Base-by-base conservation (phyloP, 1,140 invertebrate genomes). In the Bombus waltoni region DNA sequence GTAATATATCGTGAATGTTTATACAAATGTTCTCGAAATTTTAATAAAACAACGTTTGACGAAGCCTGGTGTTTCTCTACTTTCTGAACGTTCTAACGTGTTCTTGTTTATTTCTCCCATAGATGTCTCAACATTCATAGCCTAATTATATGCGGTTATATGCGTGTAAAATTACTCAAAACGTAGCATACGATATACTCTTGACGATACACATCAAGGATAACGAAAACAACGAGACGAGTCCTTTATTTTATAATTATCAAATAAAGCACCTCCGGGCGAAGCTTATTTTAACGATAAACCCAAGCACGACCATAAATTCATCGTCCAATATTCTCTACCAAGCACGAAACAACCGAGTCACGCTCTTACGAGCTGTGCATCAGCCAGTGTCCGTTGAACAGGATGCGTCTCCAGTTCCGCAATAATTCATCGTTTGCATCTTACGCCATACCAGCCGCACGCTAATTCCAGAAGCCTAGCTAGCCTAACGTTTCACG, bases 351-450 rank as follows among this genome's bases (percentile, higher is more conserved):
- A n/a, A 32, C 75, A 62, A 65, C 8, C 35, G 22, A 22, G 28
- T 40, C 68, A 10, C 11, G 35, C 25, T 38, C 68, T 75, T 32
- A 38, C 40, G 22, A 74, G 38, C 2, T 22, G 32, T 35, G 6
- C 35, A 22, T 38, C 18, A 40, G 22, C 44, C 25, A 22, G 18
- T n/a, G 28, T 47, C 53, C 53, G 40, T 35, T 32, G 22, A 44
- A 72, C 13, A 15, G 25, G 8, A 66, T 32, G 62, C 62, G 53
- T 42, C 78, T 71, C 35, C 25, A 38, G 3, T 40, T 57, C n/a
- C 32, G 11, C 32, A 15, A 22, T 53, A 76, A 82, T 13, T 83
- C 72, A 76, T 66, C 42, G 59, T 83, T 65, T 32, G 11, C 53
- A 15, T 74, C 70, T 73, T 73, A 47, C 32, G 32, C 32, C 32